phyloP scores from a whole-genome alignment of 2,113 vertebrate species.

The Struthio camelus region DNA sequence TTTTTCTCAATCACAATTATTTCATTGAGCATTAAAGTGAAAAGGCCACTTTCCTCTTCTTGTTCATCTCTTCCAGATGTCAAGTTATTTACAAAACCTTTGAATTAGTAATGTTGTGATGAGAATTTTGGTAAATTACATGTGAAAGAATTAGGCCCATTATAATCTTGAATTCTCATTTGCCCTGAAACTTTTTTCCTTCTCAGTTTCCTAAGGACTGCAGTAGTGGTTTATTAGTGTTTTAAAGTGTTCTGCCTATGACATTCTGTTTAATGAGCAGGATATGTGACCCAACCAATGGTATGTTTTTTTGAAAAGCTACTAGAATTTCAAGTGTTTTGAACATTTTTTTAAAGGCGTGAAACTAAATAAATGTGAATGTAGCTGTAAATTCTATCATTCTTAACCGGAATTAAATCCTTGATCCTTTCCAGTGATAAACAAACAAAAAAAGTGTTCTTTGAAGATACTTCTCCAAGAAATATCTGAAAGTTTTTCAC shows the following conservation, averaged over 20 bases:
- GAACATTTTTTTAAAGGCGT: constrained; percentile 25
- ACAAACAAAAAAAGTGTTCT: neutral
- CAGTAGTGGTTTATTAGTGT: neutral
- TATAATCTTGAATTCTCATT: constrained; percentile 47
- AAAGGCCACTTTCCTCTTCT: constrained; percentile 58
- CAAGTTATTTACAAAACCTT: constrained; percentile 71
- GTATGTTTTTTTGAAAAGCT: constrained; percentile 44
- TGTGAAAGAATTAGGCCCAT: constrained; percentile 11
- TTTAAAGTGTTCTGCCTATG: constrained; percentile 44
- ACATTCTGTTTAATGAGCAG: constrained; percentile 36
- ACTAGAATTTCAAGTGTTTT: constrained; percentile 39
- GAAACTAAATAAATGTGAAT: constrained; percentile 20
- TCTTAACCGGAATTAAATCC: neutral
- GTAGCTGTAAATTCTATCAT: neutral
- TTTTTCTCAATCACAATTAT: constrained; percentile 45
- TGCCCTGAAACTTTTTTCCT: constrained; percentile 34
- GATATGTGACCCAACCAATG: constrained; percentile 34
- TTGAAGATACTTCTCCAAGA: neutral
- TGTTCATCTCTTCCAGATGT: constrained; percentile 60
- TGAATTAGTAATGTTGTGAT: constrained; percentile 41
- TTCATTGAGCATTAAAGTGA: constrained; percentile 56
- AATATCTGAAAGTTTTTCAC: neutral
- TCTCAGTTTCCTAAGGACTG: constrained; percentile 3
- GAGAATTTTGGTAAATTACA: constrained; percentile 36
- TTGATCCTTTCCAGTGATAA: constrained; percentile 20